phyloP scores from a whole-genome alignment of 1,140 invertebrate species.

The Agrilus planipennis region DNA sequence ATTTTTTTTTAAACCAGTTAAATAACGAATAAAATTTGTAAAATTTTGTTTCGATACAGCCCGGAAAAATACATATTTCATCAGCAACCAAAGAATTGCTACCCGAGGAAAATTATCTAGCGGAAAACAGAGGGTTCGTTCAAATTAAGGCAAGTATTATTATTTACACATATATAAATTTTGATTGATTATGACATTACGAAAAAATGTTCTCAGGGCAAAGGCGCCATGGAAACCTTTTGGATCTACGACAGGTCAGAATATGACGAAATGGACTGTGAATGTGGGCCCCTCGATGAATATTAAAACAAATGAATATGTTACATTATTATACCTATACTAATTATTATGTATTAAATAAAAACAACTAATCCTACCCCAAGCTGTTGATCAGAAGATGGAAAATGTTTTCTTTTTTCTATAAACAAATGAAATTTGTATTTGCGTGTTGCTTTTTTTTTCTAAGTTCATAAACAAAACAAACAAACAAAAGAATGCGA shows the following conservation, averaged over 20 bases:
- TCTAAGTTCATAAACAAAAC: neutral
- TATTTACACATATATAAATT: too few relatives aligned
- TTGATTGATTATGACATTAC: neutral
- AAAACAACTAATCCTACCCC: too few relatives aligned
- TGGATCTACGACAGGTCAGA: too few relatives aligned
- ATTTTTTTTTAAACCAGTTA: neutral
- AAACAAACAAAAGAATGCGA: neutral
- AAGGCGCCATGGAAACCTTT: too few relatives aligned
- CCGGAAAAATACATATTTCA: constrained; percentile 64
- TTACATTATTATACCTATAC: too few relatives aligned
- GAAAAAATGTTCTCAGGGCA: neutral
- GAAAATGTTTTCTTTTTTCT: too few relatives aligned
- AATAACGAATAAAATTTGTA: constrained; percentile 7
- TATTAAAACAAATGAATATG: too few relatives aligned
- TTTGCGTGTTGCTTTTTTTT: neutral
- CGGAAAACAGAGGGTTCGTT: constrained; percentile 53
- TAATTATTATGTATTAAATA: too few relatives aligned
- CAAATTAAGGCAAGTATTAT: constrained; percentile 55
- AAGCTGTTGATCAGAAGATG: too few relatives aligned
- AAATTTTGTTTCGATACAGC: constrained; percentile 32
- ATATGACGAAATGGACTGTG: too few relatives aligned
- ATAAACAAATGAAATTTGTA: neutral
- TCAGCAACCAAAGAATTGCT: constrained; percentile 49
- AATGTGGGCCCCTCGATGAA: too few relatives aligned
- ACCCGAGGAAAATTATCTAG: constrained; percentile 44